phyloP scores from a whole-genome alignment of 2,113 vertebrate genomes.

The Malurus cyaneus region DNA sequence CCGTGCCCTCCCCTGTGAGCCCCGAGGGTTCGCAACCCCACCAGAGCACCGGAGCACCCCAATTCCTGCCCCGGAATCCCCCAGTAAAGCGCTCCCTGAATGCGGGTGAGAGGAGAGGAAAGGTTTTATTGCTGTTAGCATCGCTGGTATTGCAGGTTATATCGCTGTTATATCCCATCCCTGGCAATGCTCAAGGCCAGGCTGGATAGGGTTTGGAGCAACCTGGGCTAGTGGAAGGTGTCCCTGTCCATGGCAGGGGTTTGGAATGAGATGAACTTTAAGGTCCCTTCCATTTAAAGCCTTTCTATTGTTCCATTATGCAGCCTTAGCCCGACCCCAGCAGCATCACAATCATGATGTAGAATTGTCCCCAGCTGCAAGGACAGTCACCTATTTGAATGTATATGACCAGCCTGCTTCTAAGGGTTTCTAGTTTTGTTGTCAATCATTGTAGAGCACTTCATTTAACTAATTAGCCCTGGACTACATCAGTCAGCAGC shows the following conservation, averaged over 20 bases:
- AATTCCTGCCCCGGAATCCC: no score
- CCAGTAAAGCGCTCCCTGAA: fast-evolving
- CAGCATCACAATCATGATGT: background rate
- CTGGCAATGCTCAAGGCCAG: background rate
- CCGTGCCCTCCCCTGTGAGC: fast-evolving
- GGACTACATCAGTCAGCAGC: background rate
- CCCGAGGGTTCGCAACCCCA: fast-evolving
- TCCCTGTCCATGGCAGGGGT: no score
- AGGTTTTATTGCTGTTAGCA: background rate
- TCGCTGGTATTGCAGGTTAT: no score
- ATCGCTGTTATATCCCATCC: no score
- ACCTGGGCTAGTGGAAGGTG: background rate
- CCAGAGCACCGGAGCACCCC: fast-evolving
- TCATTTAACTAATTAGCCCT: background rate
- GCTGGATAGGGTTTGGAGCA: background rate
- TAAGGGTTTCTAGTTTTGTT: background rate
- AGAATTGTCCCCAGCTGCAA: background rate
- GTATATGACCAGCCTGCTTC: background rate
- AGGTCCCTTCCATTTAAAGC: background rate
- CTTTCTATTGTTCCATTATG: background rate
- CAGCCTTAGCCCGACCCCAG: background rate
- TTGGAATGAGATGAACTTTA: background rate
- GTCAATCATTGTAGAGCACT: background rate
- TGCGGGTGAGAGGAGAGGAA: fast-evolving
- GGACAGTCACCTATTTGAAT: background rate